phyloP scores from a whole-genome alignment of 2,113 vertebrate genomes.

The Podocnemis expansa region DNA sequence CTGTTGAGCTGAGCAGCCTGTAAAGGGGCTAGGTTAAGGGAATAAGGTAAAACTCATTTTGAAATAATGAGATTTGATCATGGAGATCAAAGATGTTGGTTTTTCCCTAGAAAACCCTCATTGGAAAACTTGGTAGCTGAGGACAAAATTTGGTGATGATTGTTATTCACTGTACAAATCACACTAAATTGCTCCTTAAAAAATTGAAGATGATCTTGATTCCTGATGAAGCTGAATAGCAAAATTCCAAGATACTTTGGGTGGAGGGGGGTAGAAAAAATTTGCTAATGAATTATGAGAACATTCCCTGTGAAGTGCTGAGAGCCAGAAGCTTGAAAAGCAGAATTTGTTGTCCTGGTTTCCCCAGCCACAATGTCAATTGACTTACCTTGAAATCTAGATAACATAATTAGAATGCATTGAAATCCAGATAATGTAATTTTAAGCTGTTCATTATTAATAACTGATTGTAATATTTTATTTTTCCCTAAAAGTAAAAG shows the following conservation, averaged over 20 bases:
- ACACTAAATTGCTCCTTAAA: background rate
- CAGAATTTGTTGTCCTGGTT: accelerated
- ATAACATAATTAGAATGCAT: background rate
- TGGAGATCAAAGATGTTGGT: too few relatives aligned
- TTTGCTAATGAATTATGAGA: background rate
- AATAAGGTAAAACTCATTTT: background rate
- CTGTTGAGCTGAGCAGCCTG: background rate
- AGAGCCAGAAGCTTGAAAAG: background rate
- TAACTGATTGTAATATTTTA: background rate
- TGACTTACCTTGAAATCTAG: background rate
- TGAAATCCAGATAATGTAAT: background rate
- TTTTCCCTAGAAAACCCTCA: background rate
- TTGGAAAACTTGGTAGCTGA: background rate
- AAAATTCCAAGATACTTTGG: background rate
- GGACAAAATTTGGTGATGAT: background rate
- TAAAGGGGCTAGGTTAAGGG: background rate
- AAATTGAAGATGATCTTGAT: background rate
- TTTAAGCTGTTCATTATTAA: background rate
- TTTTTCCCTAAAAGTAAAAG: background rate
- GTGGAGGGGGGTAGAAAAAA: background rate
- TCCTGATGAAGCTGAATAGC: background rate
- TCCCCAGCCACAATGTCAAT: background rate
- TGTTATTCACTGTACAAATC: background rate
- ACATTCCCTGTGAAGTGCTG: background rate
- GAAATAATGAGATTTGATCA: background rate